phyloP scores from a whole-genome alignment of 2,888 invertebrate species.

The Heteromurus nitidus region DNA sequence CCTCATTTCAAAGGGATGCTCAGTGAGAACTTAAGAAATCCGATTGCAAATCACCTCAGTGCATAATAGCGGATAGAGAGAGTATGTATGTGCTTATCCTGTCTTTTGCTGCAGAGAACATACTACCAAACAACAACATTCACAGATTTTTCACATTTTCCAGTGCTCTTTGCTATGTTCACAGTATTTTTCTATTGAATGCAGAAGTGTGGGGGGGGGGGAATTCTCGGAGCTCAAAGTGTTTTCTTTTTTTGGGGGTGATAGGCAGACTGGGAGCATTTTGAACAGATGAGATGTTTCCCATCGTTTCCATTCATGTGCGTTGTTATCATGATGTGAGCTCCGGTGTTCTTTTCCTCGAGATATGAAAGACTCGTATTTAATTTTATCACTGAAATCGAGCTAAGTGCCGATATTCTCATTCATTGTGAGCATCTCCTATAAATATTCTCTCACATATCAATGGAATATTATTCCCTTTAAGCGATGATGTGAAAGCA shows the following conservation, averaged over 20 bases:
- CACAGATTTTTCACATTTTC: too few species aligned
- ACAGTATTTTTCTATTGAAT: background rate
- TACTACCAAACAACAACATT: too few species aligned
- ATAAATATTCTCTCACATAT: background rate
- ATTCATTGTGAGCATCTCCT: background rate
- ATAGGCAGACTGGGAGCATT: background rate
- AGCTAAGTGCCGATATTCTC: background rate
- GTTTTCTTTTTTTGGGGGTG: background rate
- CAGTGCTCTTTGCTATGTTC: too few species aligned
- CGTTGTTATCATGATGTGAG: background rate
- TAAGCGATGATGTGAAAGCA: too few species aligned
- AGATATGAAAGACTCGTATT: background rate
- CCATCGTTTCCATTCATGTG: conserved; percentile 17
- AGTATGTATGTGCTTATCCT: too few species aligned
- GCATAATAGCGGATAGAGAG: too few species aligned
- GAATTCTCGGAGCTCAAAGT: too few species aligned
- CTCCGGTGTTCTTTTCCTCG: background rate
- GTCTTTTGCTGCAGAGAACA: too few species aligned
- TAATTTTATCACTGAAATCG: background rate
- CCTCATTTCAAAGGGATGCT: too few species aligned
- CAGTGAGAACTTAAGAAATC: too few species aligned
- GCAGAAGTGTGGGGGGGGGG: background rate
- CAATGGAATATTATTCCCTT: too few species aligned
- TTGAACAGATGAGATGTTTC: conserved; percentile 31
- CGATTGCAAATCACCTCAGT: too few species aligned